These are phyloP conservation scores for Gerris buenoi DNA, from an alignment of 1,140 invertebrate species.

Conservation along the genomic window DNA sequence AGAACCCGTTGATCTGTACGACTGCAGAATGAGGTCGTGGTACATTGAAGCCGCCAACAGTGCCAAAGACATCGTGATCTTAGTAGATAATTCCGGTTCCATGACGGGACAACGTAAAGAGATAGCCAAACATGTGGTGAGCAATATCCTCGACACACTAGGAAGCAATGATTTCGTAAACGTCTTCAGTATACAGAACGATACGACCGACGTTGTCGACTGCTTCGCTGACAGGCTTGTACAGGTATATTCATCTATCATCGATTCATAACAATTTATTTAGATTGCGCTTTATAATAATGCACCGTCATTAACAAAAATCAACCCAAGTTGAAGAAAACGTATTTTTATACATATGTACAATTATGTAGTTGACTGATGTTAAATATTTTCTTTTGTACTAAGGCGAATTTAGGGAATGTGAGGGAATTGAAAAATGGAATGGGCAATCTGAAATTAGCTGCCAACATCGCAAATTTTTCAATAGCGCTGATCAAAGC, in stretches of 20 bases:
- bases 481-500: constrained; percentile 74
- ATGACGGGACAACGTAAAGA: constrained; percentile 88
- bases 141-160: constrained; percentile 89
- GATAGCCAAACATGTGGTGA: constrained; percentile 86
- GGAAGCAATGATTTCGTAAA: constrained; percentile 98
- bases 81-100: constrained; percentile 88
- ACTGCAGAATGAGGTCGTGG: constrained; percentile 76
- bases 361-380: no score
- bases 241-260: no score
- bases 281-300: no score
- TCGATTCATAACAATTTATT: no score
- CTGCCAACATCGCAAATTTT: constrained; percentile 87
- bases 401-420: constrained; percentile 76
- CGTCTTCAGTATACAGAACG: constrained; percentile 72
- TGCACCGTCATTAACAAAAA: no score
- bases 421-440: constrained; percentile 66
- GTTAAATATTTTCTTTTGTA: no score
- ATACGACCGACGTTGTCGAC: constrained; percentile 58
- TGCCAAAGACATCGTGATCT: constrained; percentile 85
- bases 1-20: constrained; percentile 62
- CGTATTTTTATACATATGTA: not conserved
- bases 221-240: constrained; percentile 79
- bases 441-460: constrained; percentile 54
- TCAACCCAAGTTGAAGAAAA: not conserved
- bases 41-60: constrained; percentile 94